A percentile compares a stretch with the other conserved stretches of the same genome.
Evolutionary conservation across 1,140 invertebrate genomes (phyloP).

Genomic region (Pissodes strobi): DNA sequence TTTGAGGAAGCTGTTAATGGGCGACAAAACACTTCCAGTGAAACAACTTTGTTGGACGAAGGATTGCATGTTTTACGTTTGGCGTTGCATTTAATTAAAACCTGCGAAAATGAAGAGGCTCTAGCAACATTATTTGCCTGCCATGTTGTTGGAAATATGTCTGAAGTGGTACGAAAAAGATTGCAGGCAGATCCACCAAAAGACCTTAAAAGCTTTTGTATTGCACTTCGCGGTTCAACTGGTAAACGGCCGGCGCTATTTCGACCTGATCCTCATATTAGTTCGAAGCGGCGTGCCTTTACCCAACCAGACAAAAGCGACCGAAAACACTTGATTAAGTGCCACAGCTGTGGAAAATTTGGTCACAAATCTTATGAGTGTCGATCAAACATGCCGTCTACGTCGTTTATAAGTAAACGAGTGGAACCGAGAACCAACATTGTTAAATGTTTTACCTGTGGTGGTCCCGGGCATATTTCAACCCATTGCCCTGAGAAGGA

Average conservation of each 20-base stretch:
- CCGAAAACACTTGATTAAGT: no score
- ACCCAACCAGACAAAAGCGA: not conserved
- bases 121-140: not conserved
- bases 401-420: not conserved
- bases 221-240: not conserved
- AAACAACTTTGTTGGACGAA: not conserved
- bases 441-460: not conserved
- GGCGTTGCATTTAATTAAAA: not conserved
- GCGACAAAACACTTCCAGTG: no score
- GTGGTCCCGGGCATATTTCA: not conserved
- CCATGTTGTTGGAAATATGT: not conserved
- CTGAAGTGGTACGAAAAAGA: not conserved
- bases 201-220: not conserved
- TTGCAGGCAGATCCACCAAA: not conserved
- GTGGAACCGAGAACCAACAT: not conserved
- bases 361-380: not conserved
- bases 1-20: not conserved
- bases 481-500: not conserved
- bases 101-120: not conserved
- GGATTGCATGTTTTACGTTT: not conserved
- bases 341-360: not conserved
- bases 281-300: not conserved
- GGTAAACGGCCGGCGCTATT: not conserved
- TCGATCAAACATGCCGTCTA: not conserved
- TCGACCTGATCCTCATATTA: no score